Evolutionary conservation across 2,888 invertebrate genomes (phyloP), one percentile per base, ranked within the genome.

Genomic region (Sarcophaga carnaria): DNA sequence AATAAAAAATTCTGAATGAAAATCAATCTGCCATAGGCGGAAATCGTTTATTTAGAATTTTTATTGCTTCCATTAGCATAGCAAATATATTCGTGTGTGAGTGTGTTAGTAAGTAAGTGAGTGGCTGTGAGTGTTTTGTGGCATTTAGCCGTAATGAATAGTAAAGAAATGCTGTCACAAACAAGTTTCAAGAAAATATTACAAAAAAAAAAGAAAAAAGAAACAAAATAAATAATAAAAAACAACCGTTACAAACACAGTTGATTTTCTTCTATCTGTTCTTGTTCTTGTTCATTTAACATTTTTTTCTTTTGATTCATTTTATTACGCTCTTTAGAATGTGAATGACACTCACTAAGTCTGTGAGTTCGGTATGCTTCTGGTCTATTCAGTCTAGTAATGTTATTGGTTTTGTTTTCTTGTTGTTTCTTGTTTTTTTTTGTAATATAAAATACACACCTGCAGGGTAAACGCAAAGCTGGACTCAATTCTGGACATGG

Each of bases 401-500:
- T 62, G 37, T 72, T 70, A 3, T 49, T 72, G 45, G 60, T 8
- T 47, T 12, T 72, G 6, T 59, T n/a, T n/a, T 54, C 5, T 12
- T 54, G 2, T 14, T 49, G 49, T 49, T 37, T 37, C 1, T 14
- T 49, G 49, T 37, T 10, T 37, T 37, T 37, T 37, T 37, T 37
- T 37, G 1, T 8, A 37, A 37, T 59, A 17, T 54, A 3, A 25
- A 3, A 85, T 74, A 91, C 92, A 92, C 90, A 93, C 93, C 95
- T 94, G 94, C 97, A 97, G 0, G 97, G 97, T 90, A 97, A 95
- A 71, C 96, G 95, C 59, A 97, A 94, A 88, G 96, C 96, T 88
- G 96, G 95, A 91, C 96, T 96, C 79, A 97, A 93, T 92, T 97
- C 97, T 25, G 96, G 95, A 92, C 97, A 97, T 17, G 97, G 97